Base-by-base conservation (phyloP, 2,797 vertebrate genomes). In the Tapera naevia region DNA sequence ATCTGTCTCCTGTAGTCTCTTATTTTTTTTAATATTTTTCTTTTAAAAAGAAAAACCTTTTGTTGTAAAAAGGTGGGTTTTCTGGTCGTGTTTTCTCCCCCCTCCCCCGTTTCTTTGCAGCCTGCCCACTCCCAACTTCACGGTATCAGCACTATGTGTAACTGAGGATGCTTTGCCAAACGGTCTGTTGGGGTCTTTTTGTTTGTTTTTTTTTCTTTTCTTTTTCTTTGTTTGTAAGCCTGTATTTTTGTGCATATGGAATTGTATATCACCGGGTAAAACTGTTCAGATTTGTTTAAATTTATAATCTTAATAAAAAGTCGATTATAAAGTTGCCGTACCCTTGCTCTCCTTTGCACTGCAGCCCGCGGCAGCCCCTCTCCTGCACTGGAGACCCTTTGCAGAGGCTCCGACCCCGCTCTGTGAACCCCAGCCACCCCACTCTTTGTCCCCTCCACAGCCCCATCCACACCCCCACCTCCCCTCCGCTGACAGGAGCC, bases 271-370 rank as follows among this genome's bases (percentile, higher is more conserved):
- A 98, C 99, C 98, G 98, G 98, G 97, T 98, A 97, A 98, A 99
- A 99, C 99, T 99, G 98, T 99, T 99, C 97, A 98, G 98, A 98
- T 98, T 99, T 98, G 98, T 98, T 98, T 99, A 98, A 98, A 98
- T 99, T 98, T 99, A 98, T 98, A 99, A 99, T 97, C 98, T 98
- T 98, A 99, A 99, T 99, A 99, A 99, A 98, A 98, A 96, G 93
- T 96, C 97, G 46, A 92, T 74, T 97, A 86, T 86, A 93, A 95
- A 96, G 80, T 96, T 86, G 66, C 76, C 74, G 74, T 53, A 28
- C 33, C 72, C 51, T 89, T 14, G 1, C 37, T 75, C 87, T 51
- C 85, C 79, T 81, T 70, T 65, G 16, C 89, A n/a, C 45, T 13
- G 58, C 91, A 88, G 60, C 72, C 76, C 7, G 15, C 23, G 6